A percentile compares a stretch with the other conserved stretches of the same genome.
Conservation (phyloP, 2,797 vertebrate species). For the Telmatherina bonti region DNA sequence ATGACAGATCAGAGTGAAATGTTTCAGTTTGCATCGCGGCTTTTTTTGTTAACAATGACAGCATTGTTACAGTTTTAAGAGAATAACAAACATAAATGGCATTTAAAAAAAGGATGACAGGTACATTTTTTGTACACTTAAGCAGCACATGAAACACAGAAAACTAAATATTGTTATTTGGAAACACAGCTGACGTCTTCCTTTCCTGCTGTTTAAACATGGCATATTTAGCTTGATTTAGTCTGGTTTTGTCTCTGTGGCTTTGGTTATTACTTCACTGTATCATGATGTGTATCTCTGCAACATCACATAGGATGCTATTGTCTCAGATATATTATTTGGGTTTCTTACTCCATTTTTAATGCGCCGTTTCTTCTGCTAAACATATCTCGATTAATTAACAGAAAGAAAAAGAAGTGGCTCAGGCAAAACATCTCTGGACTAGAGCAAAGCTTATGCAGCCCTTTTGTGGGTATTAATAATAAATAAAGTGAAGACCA, state of each 20-base stretch:
- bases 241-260: constrained; percentile 39
- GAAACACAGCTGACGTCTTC: too few species aligned
- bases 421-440: background rate
- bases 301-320: constrained; percentile 2
- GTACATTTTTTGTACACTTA: constrained; percentile 25
- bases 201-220: too few species aligned
- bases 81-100: too few species aligned
- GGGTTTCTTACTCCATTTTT: constrained; percentile 50
- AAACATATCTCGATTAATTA: constrained; percentile 43
- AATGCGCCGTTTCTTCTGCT: constrained; percentile 32
- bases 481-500: constrained; percentile 11
- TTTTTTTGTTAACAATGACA: too few species aligned
- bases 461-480: constrained; percentile 12
- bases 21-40: too few species aligned
- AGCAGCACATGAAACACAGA: constrained; percentile 2
- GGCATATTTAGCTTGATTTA: constrained; percentile 37
- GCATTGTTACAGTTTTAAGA: too few species aligned
- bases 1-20: too few species aligned
- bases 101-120: constrained; percentile 19
- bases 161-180: constrained; percentile 8
- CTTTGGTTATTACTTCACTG: constrained; percentile 45
- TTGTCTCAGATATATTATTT: constrained; percentile 44
- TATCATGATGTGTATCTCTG: constrained; percentile 28
- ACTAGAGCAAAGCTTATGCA: background rate
- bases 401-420: constrained; percentile 3